Conservation (phyloP, 2,113 vertebrate species). For the Phrynosoma platyrhinos region DNA sequence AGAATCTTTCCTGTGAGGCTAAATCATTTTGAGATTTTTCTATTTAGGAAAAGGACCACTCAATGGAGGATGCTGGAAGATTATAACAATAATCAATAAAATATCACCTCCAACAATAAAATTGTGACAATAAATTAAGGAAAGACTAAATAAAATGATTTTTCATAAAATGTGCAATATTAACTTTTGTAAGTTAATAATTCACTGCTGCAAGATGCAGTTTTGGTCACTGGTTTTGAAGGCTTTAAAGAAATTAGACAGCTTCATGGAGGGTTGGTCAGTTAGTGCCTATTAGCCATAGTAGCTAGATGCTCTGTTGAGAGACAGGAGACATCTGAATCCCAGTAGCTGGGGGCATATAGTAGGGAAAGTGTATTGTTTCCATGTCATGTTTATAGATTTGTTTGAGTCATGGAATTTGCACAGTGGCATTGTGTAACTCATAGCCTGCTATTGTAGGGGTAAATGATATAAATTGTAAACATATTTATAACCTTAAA, state of each 20-base stretch:
- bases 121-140: neutral
- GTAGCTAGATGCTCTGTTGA: neutral
- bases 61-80: neutral
- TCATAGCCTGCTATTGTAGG: neutral
- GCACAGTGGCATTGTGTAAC: neutral
- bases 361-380: neutral
- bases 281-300: neutral
- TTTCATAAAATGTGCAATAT: neutral
- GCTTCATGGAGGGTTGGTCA: neutral
- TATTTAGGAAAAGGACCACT: constrained; percentile 6
- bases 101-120: neutral
- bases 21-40: neutral
- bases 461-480: neutral
- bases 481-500: neutral
- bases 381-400: neutral
- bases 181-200: neutral
- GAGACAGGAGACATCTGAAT: neutral
- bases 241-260: neutral
- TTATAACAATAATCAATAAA: neutral
- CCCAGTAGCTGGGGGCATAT: neutral
- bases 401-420: neutral
- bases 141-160: neutral
- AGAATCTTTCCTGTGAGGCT: neutral
- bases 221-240: neutral
- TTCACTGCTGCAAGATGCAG: neutral